phyloP scores from a whole-genome alignment of 1,140 invertebrate genomes.

The Trypoxylus dichotomus region DNA sequence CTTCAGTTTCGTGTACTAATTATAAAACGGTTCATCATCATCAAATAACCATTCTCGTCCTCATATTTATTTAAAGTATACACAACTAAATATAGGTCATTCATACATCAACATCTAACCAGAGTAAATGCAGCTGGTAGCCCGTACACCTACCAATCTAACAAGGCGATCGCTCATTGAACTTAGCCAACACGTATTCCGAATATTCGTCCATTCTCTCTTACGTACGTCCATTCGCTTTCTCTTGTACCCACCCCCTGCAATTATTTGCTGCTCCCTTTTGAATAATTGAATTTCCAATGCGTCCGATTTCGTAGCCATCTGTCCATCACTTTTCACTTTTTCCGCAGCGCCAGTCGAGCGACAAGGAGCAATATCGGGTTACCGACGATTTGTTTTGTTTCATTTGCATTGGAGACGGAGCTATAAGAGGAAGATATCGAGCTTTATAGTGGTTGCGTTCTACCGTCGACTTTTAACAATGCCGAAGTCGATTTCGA shows the following conservation, averaged over 20 bases:
- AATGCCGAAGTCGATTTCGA: neutral
- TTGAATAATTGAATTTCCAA: slow-evolving; percentile 53
- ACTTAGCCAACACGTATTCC: neutral
- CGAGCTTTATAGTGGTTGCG: neutral
- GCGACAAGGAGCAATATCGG: slow-evolving; percentile 18
- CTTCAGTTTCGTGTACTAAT: too few species aligned
- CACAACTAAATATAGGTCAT: neutral
- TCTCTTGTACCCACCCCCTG: slow-evolving; percentile 28
- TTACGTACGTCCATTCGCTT: neutral
- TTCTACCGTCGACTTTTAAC: neutral
- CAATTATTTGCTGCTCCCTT: slow-evolving; percentile 51
- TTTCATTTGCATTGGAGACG: neutral
- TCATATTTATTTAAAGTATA: neutral
- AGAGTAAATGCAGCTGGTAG: neutral
- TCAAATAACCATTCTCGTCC: neutral
- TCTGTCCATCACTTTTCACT: slow-evolving; percentile 43
- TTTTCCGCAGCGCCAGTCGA: neutral
- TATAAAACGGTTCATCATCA: neutral
- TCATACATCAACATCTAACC: neutral
- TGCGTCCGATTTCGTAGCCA: slow-evolving; percentile 49
- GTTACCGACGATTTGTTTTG: slow-evolving; percentile 20
- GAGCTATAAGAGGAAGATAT: neutral
- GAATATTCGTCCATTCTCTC: neutral
- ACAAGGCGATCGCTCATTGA: neutral
- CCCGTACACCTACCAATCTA: neutral